Evolutionary conservation across 2,113 vertebrate genomes (phyloP).

Genomic region (Rousettus leschenaultii): DNA sequence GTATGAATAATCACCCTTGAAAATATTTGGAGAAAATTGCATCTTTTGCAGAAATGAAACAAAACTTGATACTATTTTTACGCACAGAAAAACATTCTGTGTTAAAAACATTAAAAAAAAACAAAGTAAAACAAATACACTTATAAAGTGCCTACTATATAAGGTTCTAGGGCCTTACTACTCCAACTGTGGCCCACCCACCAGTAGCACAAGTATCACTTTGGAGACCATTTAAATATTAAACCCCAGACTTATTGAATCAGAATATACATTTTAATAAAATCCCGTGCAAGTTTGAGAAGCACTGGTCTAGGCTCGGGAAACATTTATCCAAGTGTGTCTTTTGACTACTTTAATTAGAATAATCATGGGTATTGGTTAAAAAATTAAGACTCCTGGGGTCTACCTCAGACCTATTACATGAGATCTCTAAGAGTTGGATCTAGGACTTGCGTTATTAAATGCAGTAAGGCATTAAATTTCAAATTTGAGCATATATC

Average conservation of each 20-base stretch:
- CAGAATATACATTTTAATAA: not conserved
- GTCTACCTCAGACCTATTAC: not conserved
- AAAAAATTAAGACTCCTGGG: not conserved
- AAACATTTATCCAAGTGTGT: not conserved
- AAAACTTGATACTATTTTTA: not conserved
- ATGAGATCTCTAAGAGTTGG: not conserved
- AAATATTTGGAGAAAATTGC: not conserved
- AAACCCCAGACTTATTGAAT: not conserved
- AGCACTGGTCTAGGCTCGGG: not conserved
- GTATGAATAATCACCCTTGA: not conserved
- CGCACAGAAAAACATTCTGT: not conserved
- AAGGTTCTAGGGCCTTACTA: not conserved
- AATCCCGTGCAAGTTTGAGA: not conserved
- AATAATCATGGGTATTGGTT: not conserved
- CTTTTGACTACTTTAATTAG: not conserved
- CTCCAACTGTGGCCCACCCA: not conserved
- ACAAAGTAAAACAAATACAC: not conserved
- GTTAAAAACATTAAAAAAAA: not conserved
- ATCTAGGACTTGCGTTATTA: not conserved
- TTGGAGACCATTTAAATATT: not conserved
- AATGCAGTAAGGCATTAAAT: not conserved
- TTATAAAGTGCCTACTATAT: not conserved
- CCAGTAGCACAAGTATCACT: not conserved
- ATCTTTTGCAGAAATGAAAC: not conserved
- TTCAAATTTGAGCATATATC: not conserved